phyloP scores from a whole-genome alignment of 2,797 vertebrate species.

The Antennarius maculatus region DNA sequence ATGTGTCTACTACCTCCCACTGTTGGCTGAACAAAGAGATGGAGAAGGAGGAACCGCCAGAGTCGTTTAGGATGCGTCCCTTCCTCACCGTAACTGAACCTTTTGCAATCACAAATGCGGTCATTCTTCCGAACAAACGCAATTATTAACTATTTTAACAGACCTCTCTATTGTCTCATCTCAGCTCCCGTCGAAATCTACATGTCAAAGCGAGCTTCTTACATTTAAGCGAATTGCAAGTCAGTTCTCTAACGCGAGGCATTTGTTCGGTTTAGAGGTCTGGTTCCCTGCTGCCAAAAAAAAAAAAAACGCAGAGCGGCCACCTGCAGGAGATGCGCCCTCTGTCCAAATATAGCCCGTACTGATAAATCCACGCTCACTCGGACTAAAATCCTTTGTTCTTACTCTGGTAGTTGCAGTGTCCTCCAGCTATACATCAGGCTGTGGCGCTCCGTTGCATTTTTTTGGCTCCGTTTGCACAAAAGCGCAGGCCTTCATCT shows the following conservation, averaged over 20 bases:
- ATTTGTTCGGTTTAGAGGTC: slow-evolving; percentile 45
- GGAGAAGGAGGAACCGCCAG: slow-evolving; percentile 52
- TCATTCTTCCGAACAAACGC: slow-evolving; percentile 35
- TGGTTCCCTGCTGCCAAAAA: slow-evolving; percentile 23
- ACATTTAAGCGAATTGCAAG: slow-evolving; percentile 40
- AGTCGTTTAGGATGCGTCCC: slow-evolving; percentile 49
- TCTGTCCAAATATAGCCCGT: slow-evolving; percentile 46
- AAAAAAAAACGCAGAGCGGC: slow-evolving; percentile 33
- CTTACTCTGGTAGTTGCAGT: slow-evolving; percentile 48
- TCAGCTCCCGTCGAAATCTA: slow-evolving; percentile 43
- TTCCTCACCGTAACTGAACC: slow-evolving; percentile 49
- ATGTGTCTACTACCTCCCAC: slow-evolving; percentile 66
- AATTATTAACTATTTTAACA: slow-evolving; percentile 58
- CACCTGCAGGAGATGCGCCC: slow-evolving; percentile 57
- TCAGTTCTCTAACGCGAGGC: slow-evolving; percentile 38
- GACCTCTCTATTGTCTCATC: slow-evolving; percentile 27
- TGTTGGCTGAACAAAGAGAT: slow-evolving; percentile 80
- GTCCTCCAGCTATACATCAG: slow-evolving; percentile 52
- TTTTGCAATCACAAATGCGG: slow-evolving; percentile 65
- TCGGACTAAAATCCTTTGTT: slow-evolving; percentile 69
- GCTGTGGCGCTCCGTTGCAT: slow-evolving; percentile 40
- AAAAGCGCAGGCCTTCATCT: slow-evolving; percentile 41
- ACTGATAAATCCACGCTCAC: slow-evolving; percentile 59
- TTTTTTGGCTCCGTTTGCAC: slow-evolving; percentile 48
- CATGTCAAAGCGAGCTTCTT: slow-evolving; percentile 53